Percentiles rank a stretch among this genome's conserved stretches.
Conservation (phyloP, 1,140 invertebrate genomes). For the Drosophila dunni region DNA sequence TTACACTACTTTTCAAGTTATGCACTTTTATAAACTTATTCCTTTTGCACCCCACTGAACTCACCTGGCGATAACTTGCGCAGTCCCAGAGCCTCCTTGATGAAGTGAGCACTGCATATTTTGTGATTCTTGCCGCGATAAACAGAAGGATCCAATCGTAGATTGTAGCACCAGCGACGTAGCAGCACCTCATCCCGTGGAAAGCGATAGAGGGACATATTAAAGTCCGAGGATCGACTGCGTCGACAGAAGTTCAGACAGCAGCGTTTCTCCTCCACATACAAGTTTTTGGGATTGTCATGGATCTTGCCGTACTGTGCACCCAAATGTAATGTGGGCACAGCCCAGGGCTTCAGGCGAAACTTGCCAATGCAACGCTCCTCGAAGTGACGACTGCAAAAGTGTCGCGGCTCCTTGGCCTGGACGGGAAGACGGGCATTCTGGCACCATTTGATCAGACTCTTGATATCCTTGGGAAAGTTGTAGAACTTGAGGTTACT, state of each 20-base stretch:
- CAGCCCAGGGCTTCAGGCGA: constrained; percentile 78
- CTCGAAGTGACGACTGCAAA: constrained; percentile 79
- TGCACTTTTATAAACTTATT: background rate
- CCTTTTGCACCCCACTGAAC: background rate
- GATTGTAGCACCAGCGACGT: constrained; percentile 80
- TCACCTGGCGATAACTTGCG: constrained; percentile 74
- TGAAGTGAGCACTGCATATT: constrained; percentile 80
- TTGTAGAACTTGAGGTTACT: constrained; percentile 81
- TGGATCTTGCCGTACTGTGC: constrained; percentile 79
- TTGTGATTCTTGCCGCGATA: constrained; percentile 83
- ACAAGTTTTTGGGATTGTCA: constrained; percentile 76
- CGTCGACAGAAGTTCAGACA: constrained; percentile 77
- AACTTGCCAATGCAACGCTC: constrained; percentile 82
- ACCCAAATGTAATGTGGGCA: constrained; percentile 75
- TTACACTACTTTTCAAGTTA: too few species aligned
- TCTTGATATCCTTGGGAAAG: constrained; percentile 81
- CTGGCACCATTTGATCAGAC: constrained; percentile 80
- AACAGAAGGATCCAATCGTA: constrained; percentile 71
- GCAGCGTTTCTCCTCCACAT: constrained; percentile 78
- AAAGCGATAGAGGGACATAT: constrained; percentile 79
- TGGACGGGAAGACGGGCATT: constrained; percentile 77
- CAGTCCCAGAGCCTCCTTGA: constrained; percentile 75
- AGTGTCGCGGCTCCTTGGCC: constrained; percentile 77
- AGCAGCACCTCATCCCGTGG: constrained; percentile 73
- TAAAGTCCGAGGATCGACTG: constrained; percentile 78